Base-by-base conservation (phyloP, 1,140 invertebrate genomes). In the Lordiphosa clarofinis region DNA sequence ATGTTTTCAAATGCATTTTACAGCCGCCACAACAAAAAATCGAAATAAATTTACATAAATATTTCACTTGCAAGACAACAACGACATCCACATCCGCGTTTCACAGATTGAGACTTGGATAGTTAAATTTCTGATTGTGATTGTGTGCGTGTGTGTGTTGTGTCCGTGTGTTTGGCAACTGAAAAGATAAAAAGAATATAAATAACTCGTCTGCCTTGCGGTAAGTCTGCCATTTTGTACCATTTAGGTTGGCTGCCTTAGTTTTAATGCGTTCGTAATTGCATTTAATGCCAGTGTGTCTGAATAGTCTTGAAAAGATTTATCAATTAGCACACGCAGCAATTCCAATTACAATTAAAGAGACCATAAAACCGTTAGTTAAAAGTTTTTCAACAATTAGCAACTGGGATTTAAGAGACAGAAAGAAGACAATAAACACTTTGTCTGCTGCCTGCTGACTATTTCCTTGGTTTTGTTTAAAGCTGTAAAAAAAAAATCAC, bases 31-130 rank as follows among this genome's bases (percentile, higher is more conserved):
- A 53, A 40, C 24, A 28, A 74, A 69, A 66, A 82, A 74, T 39
- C 66, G 59, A 81, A 81, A 81, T 81, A 81, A 84, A 81, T 81
- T 81, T 84, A 65, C 76, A 81, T 81, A 81, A 81, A 81, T 81
- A 81, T 84, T 81, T 81, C 76, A 76, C 76, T 81, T 81, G 67
- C 72, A 61, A 81, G 67, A 69, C 54, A 52, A 46, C 69, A 48
- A 53, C 62, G 52, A 43, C 69, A 59, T 48, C 74, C 69, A 74
- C 76, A 81, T 81, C 74, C 74, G 74, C 60, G 74, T 81, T 70
- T 59, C 56, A 55, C 40, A 79, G 74, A 81, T 74, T 81, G 62
- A 66, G 52, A 74, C 62, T 78, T 69, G 71, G 59, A 63, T 58
- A 63, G 42, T 47, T 52, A 43, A 43, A 57, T 50, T 49, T 65